Conservation (phyloP, 2,888 invertebrate species). For the Biston betularia region DNA sequence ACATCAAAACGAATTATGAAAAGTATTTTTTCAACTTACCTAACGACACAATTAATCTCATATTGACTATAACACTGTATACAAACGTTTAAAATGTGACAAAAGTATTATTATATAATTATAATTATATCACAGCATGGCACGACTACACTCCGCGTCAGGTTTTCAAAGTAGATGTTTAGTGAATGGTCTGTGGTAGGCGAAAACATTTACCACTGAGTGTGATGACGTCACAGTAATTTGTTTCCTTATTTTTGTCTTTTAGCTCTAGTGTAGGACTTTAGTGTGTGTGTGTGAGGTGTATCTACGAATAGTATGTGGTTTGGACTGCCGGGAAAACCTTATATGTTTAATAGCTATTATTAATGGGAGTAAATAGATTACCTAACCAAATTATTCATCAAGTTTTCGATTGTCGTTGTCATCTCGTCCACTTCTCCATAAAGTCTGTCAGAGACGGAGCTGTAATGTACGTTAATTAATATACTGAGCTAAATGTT, state of each 20-base stretch:
- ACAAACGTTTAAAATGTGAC: neutral
- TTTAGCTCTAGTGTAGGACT: neutral
- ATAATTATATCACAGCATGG: neutral
- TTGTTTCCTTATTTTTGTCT: conserved; percentile 13
- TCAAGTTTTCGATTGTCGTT: neutral
- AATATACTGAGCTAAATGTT: too few relatives aligned
- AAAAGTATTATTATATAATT: conserved; percentile 2
- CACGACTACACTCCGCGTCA: conserved; percentile 1
- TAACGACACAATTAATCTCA: conserved; percentile 34
- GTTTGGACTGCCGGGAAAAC: neutral
- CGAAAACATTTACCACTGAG: conserved; percentile 1
- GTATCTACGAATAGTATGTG: too few relatives aligned
- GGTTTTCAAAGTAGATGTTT: neutral
- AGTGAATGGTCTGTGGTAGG: conserved; percentile 2
- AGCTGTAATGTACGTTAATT: too few relatives aligned
- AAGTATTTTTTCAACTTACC: conserved; percentile 35
- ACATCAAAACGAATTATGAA: neutral
- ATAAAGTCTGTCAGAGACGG: too few relatives aligned
- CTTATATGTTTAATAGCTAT: conserved; percentile 2
- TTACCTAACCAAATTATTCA: neutral
- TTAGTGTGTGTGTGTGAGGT: too few relatives aligned
- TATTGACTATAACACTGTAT: conserved; percentile 27
- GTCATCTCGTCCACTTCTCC: too few relatives aligned
- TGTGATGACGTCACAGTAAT: conserved; percentile 12
- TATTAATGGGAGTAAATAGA: neutral